Conservation (phyloP, 2,888 invertebrate species). For the Arctia plantaginis region DNA sequence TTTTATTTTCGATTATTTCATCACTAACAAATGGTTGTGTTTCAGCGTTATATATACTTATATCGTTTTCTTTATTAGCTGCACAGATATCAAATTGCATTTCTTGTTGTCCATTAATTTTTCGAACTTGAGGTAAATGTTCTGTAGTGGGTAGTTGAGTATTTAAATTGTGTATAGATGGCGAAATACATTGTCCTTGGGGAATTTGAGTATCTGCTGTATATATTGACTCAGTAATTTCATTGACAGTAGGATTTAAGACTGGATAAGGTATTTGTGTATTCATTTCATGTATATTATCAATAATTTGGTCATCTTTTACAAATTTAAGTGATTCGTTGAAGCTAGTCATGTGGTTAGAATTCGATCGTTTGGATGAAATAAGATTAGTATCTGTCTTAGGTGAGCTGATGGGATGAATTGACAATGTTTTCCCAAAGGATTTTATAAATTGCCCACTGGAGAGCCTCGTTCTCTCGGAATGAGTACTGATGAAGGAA, state of each 20-base stretch:
- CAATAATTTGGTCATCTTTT: slow-evolving; percentile 41
- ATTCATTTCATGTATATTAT: slow-evolving; percentile 63
- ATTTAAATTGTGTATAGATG: slow-evolving; percentile 50
- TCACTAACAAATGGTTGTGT: slow-evolving; percentile 52
- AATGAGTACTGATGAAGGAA: slow-evolving; percentile 67
- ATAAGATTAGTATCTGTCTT: slow-evolving; percentile 71
- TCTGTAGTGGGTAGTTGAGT: slow-evolving; percentile 57
- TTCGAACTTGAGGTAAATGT: slow-evolving; percentile 63
- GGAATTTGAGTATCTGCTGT: slow-evolving; percentile 62
- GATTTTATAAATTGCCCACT: slow-evolving; percentile 67
- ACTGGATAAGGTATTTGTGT: slow-evolving; percentile 62
- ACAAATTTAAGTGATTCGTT: slow-evolving; percentile 55
- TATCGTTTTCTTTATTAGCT: slow-evolving; percentile 64
- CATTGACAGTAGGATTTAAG: slow-evolving; percentile 36
- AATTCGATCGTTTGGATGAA: slow-evolving; percentile 71
- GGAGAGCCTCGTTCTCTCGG: slow-evolving; percentile 58
- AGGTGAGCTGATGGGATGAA: slow-evolving; percentile 65
- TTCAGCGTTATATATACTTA: slow-evolving; percentile 60
- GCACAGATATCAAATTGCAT: slow-evolving; percentile 65
- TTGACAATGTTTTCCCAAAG: slow-evolving; percentile 63
- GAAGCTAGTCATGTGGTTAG: slow-evolving; percentile 60
- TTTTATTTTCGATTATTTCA: slow-evolving; percentile 32
- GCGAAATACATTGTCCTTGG: slow-evolving; percentile 19
- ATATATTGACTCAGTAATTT: slow-evolving; percentile 62
- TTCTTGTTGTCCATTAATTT: slow-evolving; percentile 65